A percentile compares a stretch with the other conserved stretches of the same genome.
Evolutionary conservation across 2,797 vertebrate genomes (phyloP).

Genomic region (Mallotus villosus): DNA sequence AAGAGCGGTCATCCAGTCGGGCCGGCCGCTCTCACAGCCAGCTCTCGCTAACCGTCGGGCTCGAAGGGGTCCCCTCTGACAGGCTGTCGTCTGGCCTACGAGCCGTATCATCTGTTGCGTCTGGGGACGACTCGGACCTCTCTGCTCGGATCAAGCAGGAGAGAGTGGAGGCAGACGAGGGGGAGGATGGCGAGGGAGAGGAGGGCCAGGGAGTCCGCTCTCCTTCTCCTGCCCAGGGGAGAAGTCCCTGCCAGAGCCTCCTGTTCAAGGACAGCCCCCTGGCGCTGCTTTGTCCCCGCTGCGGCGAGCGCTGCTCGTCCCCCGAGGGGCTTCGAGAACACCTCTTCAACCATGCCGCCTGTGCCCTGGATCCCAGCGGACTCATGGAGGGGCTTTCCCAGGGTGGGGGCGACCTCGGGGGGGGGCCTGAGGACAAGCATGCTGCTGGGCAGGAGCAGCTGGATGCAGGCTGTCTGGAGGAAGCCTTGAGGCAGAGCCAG

Average conservation of each 20-base stretch:
- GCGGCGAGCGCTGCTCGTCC: slow-evolving; percentile 88
- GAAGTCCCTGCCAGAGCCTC: slow-evolving; percentile 62
- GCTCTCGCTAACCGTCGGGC: slow-evolving; percentile 81
- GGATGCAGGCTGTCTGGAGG: slow-evolving; percentile 71
- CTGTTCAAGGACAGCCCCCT: slow-evolving; percentile 73
- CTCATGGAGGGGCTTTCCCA: slow-evolving; percentile 79
- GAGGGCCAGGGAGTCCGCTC: slow-evolving; percentile 64
- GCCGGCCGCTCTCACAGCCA: slow-evolving; percentile 76
- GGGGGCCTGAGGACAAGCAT: slow-evolving; percentile 62
- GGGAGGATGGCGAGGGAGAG: slow-evolving; percentile 70
- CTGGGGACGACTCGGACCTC: slow-evolving; percentile 76
- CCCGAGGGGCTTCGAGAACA: slow-evolving; percentile 84
- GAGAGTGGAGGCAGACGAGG: slow-evolving; percentile 76
- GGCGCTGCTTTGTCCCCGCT: slow-evolving; percentile 87
- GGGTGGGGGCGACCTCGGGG: slow-evolving; percentile 52
- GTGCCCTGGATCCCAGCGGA: slow-evolving; percentile 79
- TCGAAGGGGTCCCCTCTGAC: slow-evolving; percentile 79
- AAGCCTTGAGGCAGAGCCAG: slow-evolving; percentile 86
- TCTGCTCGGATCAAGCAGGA: slow-evolving; percentile 87
- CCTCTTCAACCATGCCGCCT: slow-evolving; percentile 85
- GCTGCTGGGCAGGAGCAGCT: slow-evolving; percentile 64
- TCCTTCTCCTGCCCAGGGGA: slow-evolving; percentile 66
- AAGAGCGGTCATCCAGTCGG: slow-evolving; percentile 59
- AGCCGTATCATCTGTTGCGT: slow-evolving; percentile 65
- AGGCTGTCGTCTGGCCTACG: slow-evolving; percentile 68